Conservation (phyloP, 2,888 invertebrate species). For the Philaethria dido region DNA sequence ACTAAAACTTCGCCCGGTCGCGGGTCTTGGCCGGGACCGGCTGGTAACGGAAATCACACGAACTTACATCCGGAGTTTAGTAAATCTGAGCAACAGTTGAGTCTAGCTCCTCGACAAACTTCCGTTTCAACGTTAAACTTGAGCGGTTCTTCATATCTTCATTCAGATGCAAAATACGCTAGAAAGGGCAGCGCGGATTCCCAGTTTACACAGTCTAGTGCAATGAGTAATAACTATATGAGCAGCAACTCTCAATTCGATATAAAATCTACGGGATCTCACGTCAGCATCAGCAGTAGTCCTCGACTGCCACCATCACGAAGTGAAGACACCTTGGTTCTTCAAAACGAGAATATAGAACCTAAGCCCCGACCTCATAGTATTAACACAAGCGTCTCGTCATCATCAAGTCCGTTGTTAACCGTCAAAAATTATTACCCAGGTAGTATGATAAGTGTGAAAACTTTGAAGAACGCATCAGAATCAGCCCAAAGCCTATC, state of each 20-base stretch:
- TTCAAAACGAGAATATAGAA: slow-evolving; percentile 69
- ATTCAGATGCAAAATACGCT: slow-evolving; percentile 72
- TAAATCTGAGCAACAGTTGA: slow-evolving; percentile 91
- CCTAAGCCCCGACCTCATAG: slow-evolving; percentile 84
- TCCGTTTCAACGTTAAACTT: slow-evolving; percentile 80
- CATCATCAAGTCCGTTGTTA: slow-evolving; percentile 88
- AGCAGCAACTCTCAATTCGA: slow-evolving; percentile 76
- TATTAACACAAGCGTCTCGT: slow-evolving; percentile 85
- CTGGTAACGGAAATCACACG: slow-evolving; percentile 80
- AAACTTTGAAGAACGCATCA: slow-evolving; percentile 84
- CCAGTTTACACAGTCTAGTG: slow-evolving; percentile 82
- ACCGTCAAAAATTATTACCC: slow-evolving; percentile 85
- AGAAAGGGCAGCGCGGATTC: slow-evolving; percentile 85
- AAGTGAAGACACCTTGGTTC: slow-evolving; percentile 89
- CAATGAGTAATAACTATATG: slow-evolving; percentile 68
- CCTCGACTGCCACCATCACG: slow-evolving; percentile 88
- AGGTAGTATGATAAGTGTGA: slow-evolving; percentile 86
- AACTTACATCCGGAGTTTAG: slow-evolving; percentile 89
- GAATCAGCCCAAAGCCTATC: slow-evolving; percentile 88
- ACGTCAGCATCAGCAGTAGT: slow-evolving; percentile 70
- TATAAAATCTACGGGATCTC: slow-evolving; percentile 69
- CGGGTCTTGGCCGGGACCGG: slow-evolving; percentile 94
- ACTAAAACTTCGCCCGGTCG: slow-evolving; percentile 90
- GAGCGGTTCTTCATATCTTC: slow-evolving; percentile 81
- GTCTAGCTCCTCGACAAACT: slow-evolving; percentile 79